Conservation (phyloP, 2,888 invertebrate genomes). For the Metalampra italica region DNA sequence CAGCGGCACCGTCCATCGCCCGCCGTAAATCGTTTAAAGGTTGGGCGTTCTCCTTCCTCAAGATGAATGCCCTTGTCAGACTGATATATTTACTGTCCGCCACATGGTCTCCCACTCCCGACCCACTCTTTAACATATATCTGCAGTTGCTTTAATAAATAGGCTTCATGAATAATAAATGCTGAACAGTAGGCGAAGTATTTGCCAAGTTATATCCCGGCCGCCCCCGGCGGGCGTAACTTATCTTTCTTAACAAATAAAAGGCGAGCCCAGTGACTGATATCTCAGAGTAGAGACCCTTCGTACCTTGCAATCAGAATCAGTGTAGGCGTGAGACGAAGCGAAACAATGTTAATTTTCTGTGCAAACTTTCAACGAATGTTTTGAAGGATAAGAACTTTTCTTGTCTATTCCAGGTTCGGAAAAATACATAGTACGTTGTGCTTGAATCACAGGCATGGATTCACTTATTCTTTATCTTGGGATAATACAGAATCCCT, state of each 20-base stretch:
- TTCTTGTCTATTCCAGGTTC: no score
- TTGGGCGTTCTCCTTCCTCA: conserved; percentile 69
- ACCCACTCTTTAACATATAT: conserved; percentile 53
- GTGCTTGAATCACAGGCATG: no score
- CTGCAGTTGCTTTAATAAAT: conserved; percentile 47
- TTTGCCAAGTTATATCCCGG: conserved; percentile 16
- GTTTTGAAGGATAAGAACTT: no score
- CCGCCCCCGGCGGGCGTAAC: conserved; percentile 1
- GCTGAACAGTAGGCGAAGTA: conserved; percentile 28
- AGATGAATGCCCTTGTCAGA: conserved; percentile 70
- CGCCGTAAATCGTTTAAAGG: conserved; percentile 76
- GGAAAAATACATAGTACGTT: neutral
- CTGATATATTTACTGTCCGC: conserved; percentile 73
- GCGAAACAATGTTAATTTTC: conserved; percentile 3
- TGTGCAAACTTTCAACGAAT: neutral
- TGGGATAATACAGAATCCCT: no score
- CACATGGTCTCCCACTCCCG: conserved; percentile 45
- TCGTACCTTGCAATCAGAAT: neutral
- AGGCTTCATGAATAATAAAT: conserved; percentile 40
- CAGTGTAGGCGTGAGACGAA: neutral
- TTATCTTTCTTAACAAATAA: conserved; percentile 11
- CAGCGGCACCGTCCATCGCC: conserved; percentile 52
- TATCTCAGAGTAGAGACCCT: neutral
- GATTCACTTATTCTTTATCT: no score
- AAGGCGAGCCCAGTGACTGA: conserved; percentile 1